Percentiles rank a stretch among this genome's conserved stretches.
Evolutionary conservation across 1,140 invertebrate genomes (phyloP).

Genomic region (Probaryconus sp.): DNA sequence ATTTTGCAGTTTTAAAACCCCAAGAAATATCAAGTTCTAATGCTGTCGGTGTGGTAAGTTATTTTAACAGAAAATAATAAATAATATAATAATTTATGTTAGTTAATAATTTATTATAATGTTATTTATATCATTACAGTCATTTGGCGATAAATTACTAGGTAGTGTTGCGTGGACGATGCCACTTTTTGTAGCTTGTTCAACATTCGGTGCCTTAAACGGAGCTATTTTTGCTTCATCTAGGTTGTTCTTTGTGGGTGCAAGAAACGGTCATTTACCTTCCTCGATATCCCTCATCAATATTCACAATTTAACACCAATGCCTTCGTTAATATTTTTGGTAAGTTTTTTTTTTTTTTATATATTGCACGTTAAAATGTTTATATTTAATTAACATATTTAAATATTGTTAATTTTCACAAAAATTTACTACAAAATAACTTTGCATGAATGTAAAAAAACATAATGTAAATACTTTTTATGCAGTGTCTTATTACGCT

Average conservation of each 20-base stretch:
- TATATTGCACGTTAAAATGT: slow-evolving; percentile 65
- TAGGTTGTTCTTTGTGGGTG: slow-evolving; percentile 94
- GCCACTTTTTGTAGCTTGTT: slow-evolving; percentile 92
- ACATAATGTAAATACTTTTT: slow-evolving; percentile 1
- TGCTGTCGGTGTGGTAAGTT: too few species aligned
- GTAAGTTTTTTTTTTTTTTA: too few species aligned
- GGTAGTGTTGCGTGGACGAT: slow-evolving; percentile 90
- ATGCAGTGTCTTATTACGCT: slow-evolving; percentile 88
- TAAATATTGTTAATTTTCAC: background rate
- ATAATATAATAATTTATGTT: too few species aligned
- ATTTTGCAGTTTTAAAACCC: too few species aligned
- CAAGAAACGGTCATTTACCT: slow-evolving; percentile 80
- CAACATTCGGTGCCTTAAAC: slow-evolving; percentile 92
- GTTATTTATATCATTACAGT: slow-evolving; percentile 72
- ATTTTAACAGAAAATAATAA: too few species aligned
- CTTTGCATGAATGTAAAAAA: too few species aligned
- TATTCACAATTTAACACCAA: slow-evolving; percentile 90
- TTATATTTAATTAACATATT: background rate
- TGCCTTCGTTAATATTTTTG: slow-evolving; percentile 93
- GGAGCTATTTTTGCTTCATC: slow-evolving; percentile 93
- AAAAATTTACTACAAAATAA: background rate
- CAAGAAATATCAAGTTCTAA: too few species aligned
- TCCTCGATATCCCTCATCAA: slow-evolving; percentile 92
- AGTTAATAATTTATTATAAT: slow-evolving; percentile 1
- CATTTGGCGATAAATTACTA: slow-evolving; percentile 90